These are phyloP conservation scores for Urosaurus nigricauda DNA, from an alignment of 2,797 vertebrate species.

Conservation along the genomic window DNA sequence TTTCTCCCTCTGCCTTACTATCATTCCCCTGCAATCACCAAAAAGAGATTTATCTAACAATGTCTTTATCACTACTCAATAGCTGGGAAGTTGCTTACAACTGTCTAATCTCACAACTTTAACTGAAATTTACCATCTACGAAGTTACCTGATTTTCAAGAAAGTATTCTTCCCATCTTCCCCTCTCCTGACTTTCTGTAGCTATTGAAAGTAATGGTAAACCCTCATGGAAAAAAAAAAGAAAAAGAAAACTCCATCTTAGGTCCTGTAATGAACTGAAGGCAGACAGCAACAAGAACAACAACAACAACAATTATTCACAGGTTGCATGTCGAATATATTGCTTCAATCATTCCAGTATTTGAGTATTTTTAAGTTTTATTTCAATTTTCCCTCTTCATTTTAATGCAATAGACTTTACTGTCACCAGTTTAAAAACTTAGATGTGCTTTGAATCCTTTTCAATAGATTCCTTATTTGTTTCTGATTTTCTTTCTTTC, in stretches of 20 bases:
- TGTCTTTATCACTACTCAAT: neutral
- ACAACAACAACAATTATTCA: too few relatives aligned
- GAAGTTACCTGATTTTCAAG: neutral
- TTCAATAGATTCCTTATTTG: constrained; percentile 83
- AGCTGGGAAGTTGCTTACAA: neutral
- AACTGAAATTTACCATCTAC: neutral
- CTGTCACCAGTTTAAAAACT: constrained; percentile 78
- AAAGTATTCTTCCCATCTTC: neutral
- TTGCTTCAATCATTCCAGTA: constrained; percentile 73
- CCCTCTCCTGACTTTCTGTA: constrained; percentile 25
- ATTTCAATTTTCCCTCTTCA: neutral
- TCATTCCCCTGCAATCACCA: too few relatives aligned
- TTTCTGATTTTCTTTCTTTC: constrained; percentile 77
- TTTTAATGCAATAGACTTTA: constrained; percentile 71
- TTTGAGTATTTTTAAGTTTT: constrained; percentile 59
- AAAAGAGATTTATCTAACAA: neutral
- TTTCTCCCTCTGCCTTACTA: neutral
- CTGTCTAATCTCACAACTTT: neutral
- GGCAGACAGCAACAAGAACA: too few relatives aligned
- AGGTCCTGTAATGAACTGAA: too few relatives aligned
- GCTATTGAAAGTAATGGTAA: constrained; percentile 25
- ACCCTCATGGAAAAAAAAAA: too few relatives aligned
- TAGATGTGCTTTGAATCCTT: constrained; percentile 80
- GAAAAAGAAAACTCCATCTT: too few relatives aligned
- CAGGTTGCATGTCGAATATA: constrained; percentile 70